Percentiles rank a stretch among this genome's conserved stretches.
Conservation (phyloP, 1,140 invertebrate species). For the Caenorhabditis briggsae region DNA sequence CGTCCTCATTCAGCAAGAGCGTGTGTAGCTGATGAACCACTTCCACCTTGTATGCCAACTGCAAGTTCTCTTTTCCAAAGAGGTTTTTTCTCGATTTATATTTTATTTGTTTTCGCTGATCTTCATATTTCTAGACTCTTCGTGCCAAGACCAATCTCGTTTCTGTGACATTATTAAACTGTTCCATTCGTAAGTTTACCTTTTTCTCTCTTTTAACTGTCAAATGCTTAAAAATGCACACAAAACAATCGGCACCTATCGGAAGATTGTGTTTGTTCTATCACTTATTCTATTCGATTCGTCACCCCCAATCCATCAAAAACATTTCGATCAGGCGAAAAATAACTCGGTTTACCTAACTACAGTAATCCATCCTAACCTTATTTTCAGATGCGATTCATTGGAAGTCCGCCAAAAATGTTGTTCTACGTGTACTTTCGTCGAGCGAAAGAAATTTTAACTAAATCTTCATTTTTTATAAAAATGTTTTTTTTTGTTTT, state of each 20-base stretch:
- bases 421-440: constrained; percentile 60
- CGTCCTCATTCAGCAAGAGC: constrained; percentile 63
- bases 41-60: constrained; percentile 52
- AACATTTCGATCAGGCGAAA: neutral
- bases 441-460: constrained; percentile 54
- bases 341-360: neutral
- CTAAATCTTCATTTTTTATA: neutral
- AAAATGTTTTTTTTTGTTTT: constrained; percentile 22
- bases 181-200: constrained; percentile 65
- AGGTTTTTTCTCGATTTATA: neutral
- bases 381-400: constrained; percentile 59
- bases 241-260: neutral
- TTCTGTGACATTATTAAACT: constrained; percentile 68
- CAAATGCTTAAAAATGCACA: constrained; percentile 30
- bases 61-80: constrained; percentile 55
- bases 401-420: constrained; percentile 62
- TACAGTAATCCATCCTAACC: neutral
- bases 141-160: constrained; percentile 65
- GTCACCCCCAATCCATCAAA: constrained; percentile 2
- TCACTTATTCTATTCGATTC: constrained; percentile 2
- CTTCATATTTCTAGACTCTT: constrained; percentile 52
- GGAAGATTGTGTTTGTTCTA: constrained; percentile 13
- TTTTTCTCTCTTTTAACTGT: neutral
- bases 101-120: too few species aligned
- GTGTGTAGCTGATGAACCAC: constrained; percentile 43